Evolutionary conservation across 2,888 invertebrate genomes (phyloP), one percentile per base, ranked within the genome.

Genomic region (Leptinotarsa peninsularis): DNA sequence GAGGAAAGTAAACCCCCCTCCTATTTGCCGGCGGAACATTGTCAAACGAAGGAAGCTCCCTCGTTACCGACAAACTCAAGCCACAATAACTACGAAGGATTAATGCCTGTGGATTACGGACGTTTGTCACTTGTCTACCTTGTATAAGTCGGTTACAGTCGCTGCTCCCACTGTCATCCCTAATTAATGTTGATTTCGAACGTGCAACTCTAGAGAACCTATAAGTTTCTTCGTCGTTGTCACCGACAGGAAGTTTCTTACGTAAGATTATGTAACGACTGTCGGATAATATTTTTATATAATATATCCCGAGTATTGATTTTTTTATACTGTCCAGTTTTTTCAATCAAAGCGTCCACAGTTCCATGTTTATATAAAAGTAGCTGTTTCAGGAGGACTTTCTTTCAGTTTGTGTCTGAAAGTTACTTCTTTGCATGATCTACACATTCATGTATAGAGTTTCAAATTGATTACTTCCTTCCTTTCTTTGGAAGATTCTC

Each of bases 81-180:
- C 72, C 71, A 71, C 70, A 74, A 75, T 73, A 73, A 67, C 73
- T 72, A 15, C 14, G 43, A 67, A 73, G 70, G 71, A 75, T 77
- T 77, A 77, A 73, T 68, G 72, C 21, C 50, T 18, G 33, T 49
- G 73, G 66, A 67, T 71, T 72, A 77, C 49, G 58, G 67, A 70
- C 72, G 74, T 77, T 77, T 72, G 75, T 77, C 72, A 73, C 66
- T 49, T 73, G 73, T 73, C 66, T 73, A 49, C 60, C 67, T 67
- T 23, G 71, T 63, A 67, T 66, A 70, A 67, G 58, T 68, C 66
- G 72, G 49, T 33, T 49, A 68, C 49, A 72, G 63, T 52, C 63
- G 66, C 50, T 72, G 49, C 49, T 72, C 7, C 54, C 71, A 49
- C 50, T 63, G 66, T 52, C 54, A 33, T 23, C 66, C 52, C 18